A percentile compares a stretch with the other conserved stretches of the same genome.
Evolutionary conservation across 92 coral and sea anemone genomes (phyloP).

Genomic region (Metridium senile): DNA sequence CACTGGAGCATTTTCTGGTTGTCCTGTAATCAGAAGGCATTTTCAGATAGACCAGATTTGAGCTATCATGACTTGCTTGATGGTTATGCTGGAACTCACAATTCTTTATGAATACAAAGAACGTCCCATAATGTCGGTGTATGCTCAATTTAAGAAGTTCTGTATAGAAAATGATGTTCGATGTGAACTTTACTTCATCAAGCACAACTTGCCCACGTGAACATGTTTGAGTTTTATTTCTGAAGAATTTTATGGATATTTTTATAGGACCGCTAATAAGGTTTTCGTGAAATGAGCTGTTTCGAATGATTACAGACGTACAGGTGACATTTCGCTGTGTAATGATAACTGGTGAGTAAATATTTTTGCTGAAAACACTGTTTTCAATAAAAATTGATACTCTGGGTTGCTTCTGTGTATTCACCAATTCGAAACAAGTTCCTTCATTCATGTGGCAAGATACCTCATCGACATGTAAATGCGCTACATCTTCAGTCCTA

Average conservation of each 20-base stretch:
- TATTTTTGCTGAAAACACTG: background rate
- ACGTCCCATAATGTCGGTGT: background rate
- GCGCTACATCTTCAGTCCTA: background rate
- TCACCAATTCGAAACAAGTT: background rate
- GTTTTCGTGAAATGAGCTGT: background rate
- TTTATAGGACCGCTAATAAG: background rate
- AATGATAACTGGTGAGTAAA: background rate
- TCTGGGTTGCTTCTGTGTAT: background rate
- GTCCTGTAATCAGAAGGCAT: slow-evolving; percentile 13
- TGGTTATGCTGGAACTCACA: background rate
- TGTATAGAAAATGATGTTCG: background rate
- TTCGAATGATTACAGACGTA: background rate
- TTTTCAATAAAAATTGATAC: background rate
- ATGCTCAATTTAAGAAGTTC: background rate
- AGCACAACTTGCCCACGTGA: slow-evolving; percentile 6
- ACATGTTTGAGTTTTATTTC: background rate
- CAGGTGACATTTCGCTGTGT: background rate
- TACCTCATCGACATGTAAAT: background rate
- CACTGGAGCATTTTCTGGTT: background rate
- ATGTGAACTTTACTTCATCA: background rate
- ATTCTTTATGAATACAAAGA: background rate
- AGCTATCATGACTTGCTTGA: background rate
- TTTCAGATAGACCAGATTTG: background rate
- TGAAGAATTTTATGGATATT: no score
- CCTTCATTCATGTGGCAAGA: background rate